Conservation (phyloP, 2,113 vertebrate genomes). For the Oxygymnocypris stewartii region DNA sequence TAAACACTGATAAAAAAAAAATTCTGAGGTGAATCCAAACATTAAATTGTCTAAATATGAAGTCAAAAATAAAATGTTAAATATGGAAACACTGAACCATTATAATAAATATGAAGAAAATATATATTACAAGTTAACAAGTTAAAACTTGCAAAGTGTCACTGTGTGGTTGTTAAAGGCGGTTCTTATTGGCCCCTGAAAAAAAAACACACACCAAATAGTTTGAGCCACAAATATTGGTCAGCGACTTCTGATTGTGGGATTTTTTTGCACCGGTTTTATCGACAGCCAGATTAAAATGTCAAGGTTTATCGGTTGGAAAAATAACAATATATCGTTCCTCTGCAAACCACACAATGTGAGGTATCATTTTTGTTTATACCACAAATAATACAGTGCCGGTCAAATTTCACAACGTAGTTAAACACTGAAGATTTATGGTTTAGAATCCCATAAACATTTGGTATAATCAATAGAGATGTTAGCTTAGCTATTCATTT, state of each 20-base stretch:
- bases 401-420: neutral
- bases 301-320: neutral
- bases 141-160: no score
- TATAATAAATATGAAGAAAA: neutral
- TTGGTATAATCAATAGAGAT: neutral
- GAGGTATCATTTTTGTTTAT: neutral
- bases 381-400: neutral
- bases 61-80: neutral
- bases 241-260: neutral
- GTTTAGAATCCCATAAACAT: neutral
- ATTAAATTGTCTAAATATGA: neutral
- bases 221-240: neutral
- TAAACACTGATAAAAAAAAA: neutral
- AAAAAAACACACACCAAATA: neutral
- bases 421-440: neutral
- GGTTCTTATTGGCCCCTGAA: neutral
- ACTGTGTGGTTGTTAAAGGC: neutral
- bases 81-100: no score
- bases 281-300: neutral
- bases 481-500: constrained; percentile 10
- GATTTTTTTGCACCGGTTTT: neutral
- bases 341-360: neutral
- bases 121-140: no score
- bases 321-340: neutral
- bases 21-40: neutral